Base-by-base conservation (phyloP, 2,888 invertebrate species). In the Dexiosoma caninum region DNA sequence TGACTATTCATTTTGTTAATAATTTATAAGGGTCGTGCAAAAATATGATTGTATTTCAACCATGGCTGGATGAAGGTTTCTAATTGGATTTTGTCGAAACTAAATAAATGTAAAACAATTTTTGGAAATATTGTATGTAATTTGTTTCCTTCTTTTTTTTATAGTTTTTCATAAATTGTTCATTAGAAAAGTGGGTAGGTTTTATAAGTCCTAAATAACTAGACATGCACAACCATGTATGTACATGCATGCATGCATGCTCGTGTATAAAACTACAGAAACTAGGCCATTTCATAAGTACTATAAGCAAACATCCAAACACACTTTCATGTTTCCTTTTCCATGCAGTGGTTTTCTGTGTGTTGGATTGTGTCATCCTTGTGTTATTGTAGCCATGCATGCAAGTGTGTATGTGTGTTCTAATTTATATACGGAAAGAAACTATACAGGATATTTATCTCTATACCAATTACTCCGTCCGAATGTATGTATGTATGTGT, bases 371-470 rank as follows among this genome's bases (percentile, higher is more conserved):
- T 60, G 51, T 59, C 16, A 32, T 32, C 4, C 4, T n/a, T 44
- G 19, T 32, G 42, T 44, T 16, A n/a, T 23, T 40, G 42, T 59
- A 42, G 3, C 35, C 19, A 35, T 35, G 19, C 23, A 5, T 59
- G 14, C 9, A 10, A 21, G 14, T 59, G 69, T 42, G 14, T 30
- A 30, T 42, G 7, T 53, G 27, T 51, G 9, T 55, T 14, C 40
- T 3, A 14, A 10, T 21, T 8, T 32, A 23, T 35, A 32, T 49
- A 59, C 46, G 37, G 21, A 71, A 35, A 44, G 51, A 70, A 70
- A 37, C 35, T 46, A 69, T 35, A 57, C 40, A 79, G 69, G 64
- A 75, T 80, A 80, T 80, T 71, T 80, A 46, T 80, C 70, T 80
- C 16, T 71, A 76, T 32, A 76, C 60, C 64, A 70, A 79, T 70